Percentiles rank a stretch among this genome's conserved stretches.
Conservation (phyloP, 2,797 vertebrate species). For the Oryzias dopingdopingensis region DNA sequence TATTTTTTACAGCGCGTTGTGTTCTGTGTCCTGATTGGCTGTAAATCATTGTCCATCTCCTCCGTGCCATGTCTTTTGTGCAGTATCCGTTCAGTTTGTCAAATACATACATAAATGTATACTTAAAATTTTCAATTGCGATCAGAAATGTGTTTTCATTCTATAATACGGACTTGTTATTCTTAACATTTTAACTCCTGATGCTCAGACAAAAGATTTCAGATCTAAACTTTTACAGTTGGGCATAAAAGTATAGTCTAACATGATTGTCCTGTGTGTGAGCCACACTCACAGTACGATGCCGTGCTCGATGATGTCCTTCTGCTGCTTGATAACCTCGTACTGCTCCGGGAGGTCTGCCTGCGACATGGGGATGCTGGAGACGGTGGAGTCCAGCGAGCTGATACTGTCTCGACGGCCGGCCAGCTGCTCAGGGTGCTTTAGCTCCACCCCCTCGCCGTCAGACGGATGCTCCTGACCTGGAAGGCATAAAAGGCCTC, state of each 20-base stretch:
- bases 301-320: slow-evolving; percentile 99
- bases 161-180: no score
- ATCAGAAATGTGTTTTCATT: no score
- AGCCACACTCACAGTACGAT: slow-evolving; percentile 89
- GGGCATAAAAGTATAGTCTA: slow-evolving; percentile 34
- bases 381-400: slow-evolving; percentile 97
- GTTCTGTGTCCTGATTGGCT: no score
- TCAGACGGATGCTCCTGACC: slow-evolving; percentile 95
- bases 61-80: no score
- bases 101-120: no score
- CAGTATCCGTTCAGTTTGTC: no score
- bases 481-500: slow-evolving; percentile 35
- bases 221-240: no score
- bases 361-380: slow-evolving; percentile 98
- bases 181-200: no score
- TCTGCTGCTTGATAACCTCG: slow-evolving; percentile 98
- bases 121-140: no score
- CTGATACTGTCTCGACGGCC: slow-evolving; percentile 98
- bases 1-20: no score
- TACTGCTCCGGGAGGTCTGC: slow-evolving; percentile 99
- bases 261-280: slow-evolving; percentile 77
- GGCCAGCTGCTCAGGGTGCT: slow-evolving; percentile 85
- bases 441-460: slow-evolving; percentile 85
- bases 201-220: no score
- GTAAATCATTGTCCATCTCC: no score